Evolutionary conservation across 1,140 invertebrate species (phyloP), one percentile per base, ranked within the genome.

Genomic region (Streblospio benedicti): DNA sequence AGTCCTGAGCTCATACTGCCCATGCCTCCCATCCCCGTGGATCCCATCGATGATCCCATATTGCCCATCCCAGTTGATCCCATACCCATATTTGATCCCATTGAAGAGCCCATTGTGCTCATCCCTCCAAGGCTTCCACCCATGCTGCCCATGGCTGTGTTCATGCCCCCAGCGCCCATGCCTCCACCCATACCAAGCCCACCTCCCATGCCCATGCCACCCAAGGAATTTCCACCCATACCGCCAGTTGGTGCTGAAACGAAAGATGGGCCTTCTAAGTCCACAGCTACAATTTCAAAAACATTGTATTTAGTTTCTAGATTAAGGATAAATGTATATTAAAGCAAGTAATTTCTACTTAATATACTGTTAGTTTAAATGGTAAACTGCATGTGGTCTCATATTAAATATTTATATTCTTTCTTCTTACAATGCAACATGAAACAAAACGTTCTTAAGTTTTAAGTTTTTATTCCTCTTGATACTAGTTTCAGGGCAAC

Each of bases 271-370:
- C 9, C 30, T 18, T 14, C 33, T 28, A 47, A 23, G 5, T 25
- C 30, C 32, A 31, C 61, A 50, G 54, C 71, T 74, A 61, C 57
- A 68, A 70, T 43, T 25, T 44, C 56, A 33, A 57, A 55, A 14
- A 65, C 55, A 18, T 62, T 62, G 20, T 44, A 53, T 41, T 58
- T 47, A 5, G 41, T 56, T 5, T 31, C 23, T 28, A 31, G n/a
- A 28, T 27, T 52, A 30, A 9, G 6, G 18, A 9, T 27, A 6
- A 16, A 23, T 14, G 5, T 52, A 14, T 14, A 4, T 5, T 30
- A 23, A 9, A 52, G 20, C 50, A 52, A 14, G 28, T 30, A 23
- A n/a, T 12, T 23, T 23, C 18, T 16, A 12, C 6, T 16, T 25
- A 14, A 5, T 9, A 53, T 16, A 30, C 14, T 16, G 25, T 16